These are phyloP conservation scores for Adelognathus sp. DNA, from an alignment of 2,888 invertebrate species.

Conservation along the genomic window DNA sequence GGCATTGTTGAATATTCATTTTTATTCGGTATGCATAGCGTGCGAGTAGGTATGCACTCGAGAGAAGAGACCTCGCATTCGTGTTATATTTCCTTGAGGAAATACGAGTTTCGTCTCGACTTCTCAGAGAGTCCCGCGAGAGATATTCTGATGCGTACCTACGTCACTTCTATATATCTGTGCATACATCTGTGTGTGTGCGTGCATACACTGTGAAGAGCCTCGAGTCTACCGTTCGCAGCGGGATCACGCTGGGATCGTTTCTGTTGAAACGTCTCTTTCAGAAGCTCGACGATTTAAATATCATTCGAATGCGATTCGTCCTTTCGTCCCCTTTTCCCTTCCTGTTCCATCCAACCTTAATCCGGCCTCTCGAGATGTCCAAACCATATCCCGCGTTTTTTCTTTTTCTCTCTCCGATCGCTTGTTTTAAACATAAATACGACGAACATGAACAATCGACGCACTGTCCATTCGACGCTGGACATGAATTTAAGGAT, in stretches of 20 bases:
- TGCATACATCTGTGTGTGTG: not conserved
- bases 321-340: not conserved
- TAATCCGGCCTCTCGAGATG: conserved; percentile 24
- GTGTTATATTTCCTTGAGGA: not conserved
- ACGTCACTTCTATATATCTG: not conserved
- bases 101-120: not conserved
- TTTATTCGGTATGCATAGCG: not conserved
- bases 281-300: conserved; percentile 58
- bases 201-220: not conserved
- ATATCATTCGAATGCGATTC: conserved; percentile 57
- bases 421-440: not conserved
- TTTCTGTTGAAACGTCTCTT: conserved; percentile 24
- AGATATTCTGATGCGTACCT: not conserved
- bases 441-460: not conserved
- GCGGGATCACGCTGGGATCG: not conserved
- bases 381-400: not conserved
- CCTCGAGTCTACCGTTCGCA: not conserved
- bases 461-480: not conserved
- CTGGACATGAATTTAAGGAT: conserved; percentile 61
- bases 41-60: not conserved
- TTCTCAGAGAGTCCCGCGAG: not conserved
- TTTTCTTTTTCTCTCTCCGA: not conserved
- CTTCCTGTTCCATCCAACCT: not conserved
- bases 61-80: not conserved
- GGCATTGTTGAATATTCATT: not conserved